Evolutionary conservation across 1,140 invertebrate species (phyloP).

Genomic region (Drosophila tropicalis): DNA sequence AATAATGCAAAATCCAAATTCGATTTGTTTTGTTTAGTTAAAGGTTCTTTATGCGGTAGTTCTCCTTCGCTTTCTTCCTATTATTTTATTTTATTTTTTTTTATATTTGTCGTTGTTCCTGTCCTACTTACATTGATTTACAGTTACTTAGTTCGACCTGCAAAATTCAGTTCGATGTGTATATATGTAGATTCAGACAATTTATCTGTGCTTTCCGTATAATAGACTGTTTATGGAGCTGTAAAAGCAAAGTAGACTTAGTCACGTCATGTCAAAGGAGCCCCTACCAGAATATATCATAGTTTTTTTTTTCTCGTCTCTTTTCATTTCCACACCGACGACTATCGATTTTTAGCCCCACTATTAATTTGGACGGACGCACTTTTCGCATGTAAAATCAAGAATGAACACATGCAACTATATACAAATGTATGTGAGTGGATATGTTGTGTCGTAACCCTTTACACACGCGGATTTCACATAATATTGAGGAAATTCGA

Average conservation of each 20-base stretch:
- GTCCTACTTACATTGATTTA: conserved; percentile 65
- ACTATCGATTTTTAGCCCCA: conserved; percentile 64
- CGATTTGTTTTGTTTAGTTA: conserved; percentile 55
- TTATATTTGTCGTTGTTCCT: conserved; percentile 9
- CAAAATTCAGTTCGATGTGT: conserved; percentile 48
- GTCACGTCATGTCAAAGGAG: conserved; percentile 66
- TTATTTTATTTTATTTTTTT: not conserved
- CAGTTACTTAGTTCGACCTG: conserved; percentile 45
- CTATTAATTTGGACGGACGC: conserved; percentile 41
- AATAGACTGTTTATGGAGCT: conserved; percentile 69
- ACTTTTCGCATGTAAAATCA: conserved; percentile 53
- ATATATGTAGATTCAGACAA: conserved; percentile 43
- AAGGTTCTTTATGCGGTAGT: conserved; percentile 33
- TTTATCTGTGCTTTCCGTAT: conserved; percentile 71
- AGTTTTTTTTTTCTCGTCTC: conserved; percentile 7
- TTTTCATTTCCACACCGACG: conserved; percentile 26
- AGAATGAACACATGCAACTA: conserved; percentile 34
- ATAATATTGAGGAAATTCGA: conserved; percentile 38
- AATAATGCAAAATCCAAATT: conserved; percentile 55
- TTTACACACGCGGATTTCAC: conserved; percentile 10
- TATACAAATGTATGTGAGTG: too few species aligned
- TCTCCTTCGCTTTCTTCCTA: not conserved
- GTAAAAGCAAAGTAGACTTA: conserved; percentile 73
- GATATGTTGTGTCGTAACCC: conserved; percentile 9
- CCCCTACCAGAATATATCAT: conserved; percentile 32